These are phyloP conservation scores for Grallaria varia DNA, from an alignment of 2,113 vertebrate genomes.

Conservation along the genomic window DNA sequence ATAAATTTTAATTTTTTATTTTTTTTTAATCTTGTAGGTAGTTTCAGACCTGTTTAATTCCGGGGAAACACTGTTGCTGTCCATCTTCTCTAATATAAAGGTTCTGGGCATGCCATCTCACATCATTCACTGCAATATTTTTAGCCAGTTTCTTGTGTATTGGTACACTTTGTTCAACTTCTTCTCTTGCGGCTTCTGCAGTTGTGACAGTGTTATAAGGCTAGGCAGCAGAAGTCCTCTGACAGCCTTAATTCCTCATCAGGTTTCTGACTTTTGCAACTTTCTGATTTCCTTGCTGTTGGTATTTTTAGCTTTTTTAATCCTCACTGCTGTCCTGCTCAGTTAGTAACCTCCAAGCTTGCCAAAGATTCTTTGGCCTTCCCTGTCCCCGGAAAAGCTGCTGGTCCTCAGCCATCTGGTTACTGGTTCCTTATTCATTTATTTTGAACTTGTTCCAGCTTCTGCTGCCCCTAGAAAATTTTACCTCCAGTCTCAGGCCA, in stretches of 20 bases:
- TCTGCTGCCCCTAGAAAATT: constrained; percentile 43
- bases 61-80: background rate
- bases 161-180: background rate
- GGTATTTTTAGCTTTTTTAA: constrained; percentile 66
- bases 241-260: background rate
- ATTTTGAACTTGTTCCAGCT: constrained; percentile 50
- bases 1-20: fast-evolving
- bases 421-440: constrained; percentile 65
- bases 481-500: constrained; percentile 55
- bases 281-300: constrained; percentile 56
- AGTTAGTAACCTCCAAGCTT: constrained; percentile 57
- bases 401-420: constrained; percentile 66
- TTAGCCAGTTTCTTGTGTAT: background rate
- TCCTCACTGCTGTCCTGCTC: constrained; percentile 23
- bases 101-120: background rate
- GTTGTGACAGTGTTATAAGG: background rate
- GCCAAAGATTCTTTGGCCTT: constrained; percentile 68
- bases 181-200: background rate
- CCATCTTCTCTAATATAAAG: background rate
- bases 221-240: background rate
- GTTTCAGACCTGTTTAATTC: background rate
- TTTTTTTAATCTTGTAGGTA: background rate
- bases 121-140: background rate
- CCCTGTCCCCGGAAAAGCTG: constrained; percentile 61
- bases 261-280: constrained; percentile 43